Base-by-base conservation (phyloP, 2,113 vertebrate species). In the Cyprinodon variegatus region DNA sequence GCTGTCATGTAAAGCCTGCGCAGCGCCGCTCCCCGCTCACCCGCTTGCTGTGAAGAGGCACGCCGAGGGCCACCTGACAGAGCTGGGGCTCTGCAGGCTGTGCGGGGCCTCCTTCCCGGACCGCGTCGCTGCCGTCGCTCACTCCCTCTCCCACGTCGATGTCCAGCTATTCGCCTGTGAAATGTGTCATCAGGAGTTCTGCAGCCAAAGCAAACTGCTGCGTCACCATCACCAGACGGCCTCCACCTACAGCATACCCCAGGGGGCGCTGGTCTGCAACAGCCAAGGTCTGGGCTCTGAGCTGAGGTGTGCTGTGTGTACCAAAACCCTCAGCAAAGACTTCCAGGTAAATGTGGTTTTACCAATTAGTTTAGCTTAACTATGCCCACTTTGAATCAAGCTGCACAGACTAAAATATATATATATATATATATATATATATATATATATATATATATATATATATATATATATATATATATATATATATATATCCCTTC, bases 111-210 rank as follows among this genome's bases (percentile, higher is more conserved):
- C 96, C n/a, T 97, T 98, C 76, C 90, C 95, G 7, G 96, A 98
- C 86, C 94, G 92, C 0, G 86, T 93, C 3, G 94, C 96, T 38
- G 89, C 93, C 15, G 89, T 96, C 61, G 89, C 95, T 1, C 98
- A 99, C 0, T 94, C 95, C 13, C 90, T 99, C 67, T 94, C 96
- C 39, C 98, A 99, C 22, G 95, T 99, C 0, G 97, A 97, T 13
- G 95, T 97, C 86, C 96, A 96, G 69, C 95, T 99, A 43, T 98
- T 97, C 88, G 96, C 96, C 85, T 99, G 98, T 0, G 97, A 98
- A 88, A 96, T 98, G 96, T 99, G 98, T 17, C 96, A 95, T 77
- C 88, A 94, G 43, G 96, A 97, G 78, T 99, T 99, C 91, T 96
- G 96, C 88, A 98, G 95, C 43, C 96, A 96, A 79, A 95, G 93